Conservation (phyloP, 2,888 invertebrate species). For the Dioctria linearis region DNA sequence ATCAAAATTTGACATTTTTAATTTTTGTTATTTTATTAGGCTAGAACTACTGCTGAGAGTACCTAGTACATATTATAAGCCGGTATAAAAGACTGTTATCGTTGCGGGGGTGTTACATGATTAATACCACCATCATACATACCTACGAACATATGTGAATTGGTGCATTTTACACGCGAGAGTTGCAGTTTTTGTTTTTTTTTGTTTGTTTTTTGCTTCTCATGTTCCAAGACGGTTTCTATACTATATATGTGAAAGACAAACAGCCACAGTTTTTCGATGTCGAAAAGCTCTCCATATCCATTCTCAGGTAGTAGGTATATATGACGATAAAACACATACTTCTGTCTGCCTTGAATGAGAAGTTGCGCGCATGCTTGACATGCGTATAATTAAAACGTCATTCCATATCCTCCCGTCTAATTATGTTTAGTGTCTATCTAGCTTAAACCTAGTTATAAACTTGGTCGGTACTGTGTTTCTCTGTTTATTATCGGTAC, state of each 20-base stretch:
- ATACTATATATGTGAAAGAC: not conserved
- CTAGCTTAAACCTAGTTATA: not conserved
- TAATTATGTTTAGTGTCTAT: not conserved
- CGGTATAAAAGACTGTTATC: not conserved
- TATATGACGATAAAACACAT: not conserved
- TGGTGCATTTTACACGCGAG: not conserved
- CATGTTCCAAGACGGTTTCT: not conserved
- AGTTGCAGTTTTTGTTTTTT: too few relatives aligned
- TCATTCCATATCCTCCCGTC: not conserved
- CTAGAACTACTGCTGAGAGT: not conserved
- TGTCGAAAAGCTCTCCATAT: not conserved
- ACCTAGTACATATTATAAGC: constrained; percentile 15
- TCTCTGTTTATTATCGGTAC: not conserved
- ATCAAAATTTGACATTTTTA: not conserved
- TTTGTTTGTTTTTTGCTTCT: not conserved
- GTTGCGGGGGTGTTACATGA: not conserved
- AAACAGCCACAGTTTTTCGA: not conserved
- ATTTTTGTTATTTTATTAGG: not conserved
- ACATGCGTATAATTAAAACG: constrained; percentile 27
- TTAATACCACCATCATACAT: not conserved
- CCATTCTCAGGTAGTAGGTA: not conserved
- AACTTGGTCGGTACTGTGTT: not conserved
- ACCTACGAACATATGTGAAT: not conserved
- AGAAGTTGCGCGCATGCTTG: constrained; percentile 4
- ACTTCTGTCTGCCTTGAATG: not conserved